A percentile compares a stretch with the other conserved stretches of the same genome.
phyloP scores from a whole-genome alignment of 1,140 invertebrate genomes.

The Drosophila mauritiana region DNA sequence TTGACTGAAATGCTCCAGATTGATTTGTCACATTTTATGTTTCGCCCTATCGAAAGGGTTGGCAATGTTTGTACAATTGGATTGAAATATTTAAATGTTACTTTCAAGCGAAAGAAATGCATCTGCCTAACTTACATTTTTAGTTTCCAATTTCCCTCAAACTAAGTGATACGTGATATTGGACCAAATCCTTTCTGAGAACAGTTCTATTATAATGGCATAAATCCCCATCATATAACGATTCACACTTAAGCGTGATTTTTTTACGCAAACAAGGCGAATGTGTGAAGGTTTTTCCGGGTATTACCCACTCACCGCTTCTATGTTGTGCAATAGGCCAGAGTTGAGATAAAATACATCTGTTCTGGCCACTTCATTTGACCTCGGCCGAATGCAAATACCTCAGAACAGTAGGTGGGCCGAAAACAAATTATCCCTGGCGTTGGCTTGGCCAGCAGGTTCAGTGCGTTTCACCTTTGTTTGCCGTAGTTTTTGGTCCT shows the following conservation, averaged over 20 bases:
- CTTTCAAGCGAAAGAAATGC: conserved; percentile 4
- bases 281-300: conserved; percentile 24
- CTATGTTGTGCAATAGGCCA: conserved; percentile 55
- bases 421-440: conserved; percentile 16
- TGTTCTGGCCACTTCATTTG: conserved; percentile 59
- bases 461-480: conserved; percentile 58
- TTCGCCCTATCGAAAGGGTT: conserved; percentile 29
- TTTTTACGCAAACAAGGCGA: conserved; percentile 33
- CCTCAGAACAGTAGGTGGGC: conserved; percentile 27
- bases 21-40: conserved; percentile 37
- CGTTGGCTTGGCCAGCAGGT: conserved; percentile 50
- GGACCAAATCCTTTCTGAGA: conserved; percentile 56
- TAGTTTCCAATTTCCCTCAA: conserved; percentile 14
- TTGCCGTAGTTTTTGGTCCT: conserved; percentile 11
- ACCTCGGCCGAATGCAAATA: conserved; percentile 56
- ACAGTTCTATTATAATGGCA: conserved; percentile 46
- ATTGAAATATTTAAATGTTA: conserved; percentile 34
- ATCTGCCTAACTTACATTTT: conserved; percentile 46
- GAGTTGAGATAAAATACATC: conserved; percentile 43
- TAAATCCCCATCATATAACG: conserved; percentile 50
- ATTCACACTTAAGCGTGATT: conserved; percentile 70
- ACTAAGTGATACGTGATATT: conserved; percentile 34
- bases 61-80: conserved; percentile 31
- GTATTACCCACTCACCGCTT: conserved; percentile 16
- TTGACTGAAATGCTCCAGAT: conserved; percentile 20